These are phyloP conservation scores for Drosophila planitibia DNA, from an alignment of 2,888 invertebrate genomes.

Conservation along the genomic window DNA sequence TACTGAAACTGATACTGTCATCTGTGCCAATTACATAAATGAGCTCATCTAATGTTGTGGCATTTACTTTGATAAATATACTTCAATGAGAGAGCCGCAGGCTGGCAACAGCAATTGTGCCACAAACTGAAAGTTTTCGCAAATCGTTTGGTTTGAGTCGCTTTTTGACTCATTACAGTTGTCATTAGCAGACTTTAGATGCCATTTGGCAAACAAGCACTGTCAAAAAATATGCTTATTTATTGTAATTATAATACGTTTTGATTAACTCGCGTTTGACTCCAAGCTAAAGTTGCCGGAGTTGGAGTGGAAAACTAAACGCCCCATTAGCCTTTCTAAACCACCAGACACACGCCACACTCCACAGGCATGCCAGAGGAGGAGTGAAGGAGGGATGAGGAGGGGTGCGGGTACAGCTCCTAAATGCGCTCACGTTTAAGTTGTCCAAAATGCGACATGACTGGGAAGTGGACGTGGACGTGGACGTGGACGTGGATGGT, in stretches of 20 bases:
- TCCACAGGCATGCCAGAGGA: constrained; percentile 3
- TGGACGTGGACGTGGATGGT: constrained; percentile 34
- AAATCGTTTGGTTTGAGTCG: constrained; percentile 24
- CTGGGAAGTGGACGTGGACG: constrained; percentile 38
- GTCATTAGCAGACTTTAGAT: constrained; percentile 58
- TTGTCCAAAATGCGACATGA: constrained; percentile 69
- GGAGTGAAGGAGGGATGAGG: not conserved
- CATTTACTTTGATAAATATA: constrained; percentile 20
- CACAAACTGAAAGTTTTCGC: constrained; percentile 14
- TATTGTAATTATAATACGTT: constrained; percentile 78
- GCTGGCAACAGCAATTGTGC: constrained; percentile 2
- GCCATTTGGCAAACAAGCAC: constrained; percentile 74
- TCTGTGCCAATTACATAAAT: not conserved
- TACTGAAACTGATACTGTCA: not conserved
- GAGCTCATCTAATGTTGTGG: constrained; percentile 12
- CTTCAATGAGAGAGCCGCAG: constrained; percentile 15
- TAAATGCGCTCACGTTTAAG: constrained; percentile 75
- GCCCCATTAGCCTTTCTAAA: constrained; percentile 79
- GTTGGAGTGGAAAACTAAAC: constrained; percentile 60
- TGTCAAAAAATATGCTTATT: constrained; percentile 76
- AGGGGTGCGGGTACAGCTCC: constrained; percentile 37
- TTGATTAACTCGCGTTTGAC: constrained; percentile 66
- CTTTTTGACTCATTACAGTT: constrained; percentile 29
- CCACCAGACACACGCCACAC: constrained; percentile 14
- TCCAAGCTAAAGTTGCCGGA: constrained; percentile 15